Percentiles rank a stretch among this genome's conserved stretches.
Evolutionary conservation across 2,113 vertebrate species (phyloP).

Genomic region (Mus pahari): DNA sequence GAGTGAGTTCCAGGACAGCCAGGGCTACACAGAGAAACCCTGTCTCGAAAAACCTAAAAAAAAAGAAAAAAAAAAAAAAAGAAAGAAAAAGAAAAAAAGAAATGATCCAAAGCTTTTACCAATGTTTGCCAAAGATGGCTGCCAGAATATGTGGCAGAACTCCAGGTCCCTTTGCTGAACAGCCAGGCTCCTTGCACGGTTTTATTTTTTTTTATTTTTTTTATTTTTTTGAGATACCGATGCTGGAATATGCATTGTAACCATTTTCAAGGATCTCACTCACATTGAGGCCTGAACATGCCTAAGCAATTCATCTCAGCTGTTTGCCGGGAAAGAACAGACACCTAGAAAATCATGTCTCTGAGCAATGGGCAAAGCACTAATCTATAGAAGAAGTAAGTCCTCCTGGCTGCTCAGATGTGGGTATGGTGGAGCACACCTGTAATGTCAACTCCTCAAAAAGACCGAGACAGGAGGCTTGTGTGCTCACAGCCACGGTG

Average conservation of each 20-base stretch:
- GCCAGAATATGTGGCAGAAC: background rate
- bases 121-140: background rate
- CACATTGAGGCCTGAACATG: background rate
- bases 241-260: background rate
- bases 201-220: too few relatives aligned
- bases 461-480: background rate
- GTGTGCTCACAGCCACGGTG: background rate
- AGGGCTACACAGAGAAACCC: too few relatives aligned
- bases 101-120: background rate
- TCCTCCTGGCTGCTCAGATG: background rate
- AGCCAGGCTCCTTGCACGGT: background rate
- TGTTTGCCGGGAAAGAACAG: background rate
- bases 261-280: background rate
- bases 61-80: too few relatives aligned
- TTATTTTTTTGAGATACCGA: background rate
- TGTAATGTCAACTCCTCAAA: background rate
- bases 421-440: too few relatives aligned
- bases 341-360: background rate
- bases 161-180: background rate
- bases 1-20: too few relatives aligned
- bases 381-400: background rate
- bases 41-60: too few relatives aligned
- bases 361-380: background rate
- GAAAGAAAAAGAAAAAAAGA: too few relatives aligned
- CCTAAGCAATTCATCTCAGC: background rate